Evolutionary conservation across 2,888 invertebrate species (phyloP).

Genomic region (Philereme vetulata): DNA sequence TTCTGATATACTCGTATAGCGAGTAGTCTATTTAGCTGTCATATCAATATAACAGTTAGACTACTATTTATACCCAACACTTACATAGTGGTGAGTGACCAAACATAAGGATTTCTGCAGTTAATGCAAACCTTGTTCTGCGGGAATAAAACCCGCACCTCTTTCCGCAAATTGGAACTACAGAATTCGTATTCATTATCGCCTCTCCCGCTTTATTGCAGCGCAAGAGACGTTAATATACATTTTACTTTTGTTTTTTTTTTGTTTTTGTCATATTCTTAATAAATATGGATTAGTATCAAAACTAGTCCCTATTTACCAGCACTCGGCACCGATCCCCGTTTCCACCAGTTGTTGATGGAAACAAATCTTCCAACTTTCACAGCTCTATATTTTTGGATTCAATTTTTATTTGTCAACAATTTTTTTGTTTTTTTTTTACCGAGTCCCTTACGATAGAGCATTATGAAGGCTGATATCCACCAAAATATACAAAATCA

Average conservation of each 20-base stretch:
- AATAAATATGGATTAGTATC: no score
- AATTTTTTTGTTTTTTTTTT: not conserved
- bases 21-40: no score
- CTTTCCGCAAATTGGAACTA: no score
- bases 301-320: not conserved
- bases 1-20: not conserved
- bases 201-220: no score
- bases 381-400: not conserved
- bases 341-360: slow-evolving; percentile 18
- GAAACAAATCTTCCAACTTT: slow-evolving; percentile 10
- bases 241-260: not conserved
- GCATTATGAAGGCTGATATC: not conserved
- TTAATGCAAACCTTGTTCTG: no score
- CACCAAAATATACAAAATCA: not conserved
- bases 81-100: no score
- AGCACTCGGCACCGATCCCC: slow-evolving; percentile 1
- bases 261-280: not conserved
- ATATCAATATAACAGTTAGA: no score
- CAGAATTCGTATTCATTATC: no score
- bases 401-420: slow-evolving; percentile 5
- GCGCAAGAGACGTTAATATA: no score
- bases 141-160: no score
- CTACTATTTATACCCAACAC: no score
- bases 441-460: not conserved
- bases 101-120: no score